Evolutionary conservation across 1,140 invertebrate species (phyloP).

Genomic region (Formica exsecta): DNA sequence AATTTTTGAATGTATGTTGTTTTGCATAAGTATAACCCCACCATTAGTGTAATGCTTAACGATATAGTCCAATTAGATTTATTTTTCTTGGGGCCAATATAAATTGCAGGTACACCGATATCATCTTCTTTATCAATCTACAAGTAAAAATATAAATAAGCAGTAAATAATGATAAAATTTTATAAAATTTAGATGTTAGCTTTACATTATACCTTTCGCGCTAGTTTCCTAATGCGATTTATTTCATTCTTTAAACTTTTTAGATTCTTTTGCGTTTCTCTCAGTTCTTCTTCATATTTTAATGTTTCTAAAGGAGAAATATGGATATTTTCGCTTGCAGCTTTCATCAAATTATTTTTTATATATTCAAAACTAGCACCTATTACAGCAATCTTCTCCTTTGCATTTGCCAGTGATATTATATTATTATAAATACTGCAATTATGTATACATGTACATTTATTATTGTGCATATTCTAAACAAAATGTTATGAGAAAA

Average conservation of each 20-base stretch:
- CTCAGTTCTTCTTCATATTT: slow-evolving; percentile 73
- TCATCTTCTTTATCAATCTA: slow-evolving; percentile 77
- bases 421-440: slow-evolving; percentile 79
- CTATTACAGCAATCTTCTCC: slow-evolving; percentile 79
- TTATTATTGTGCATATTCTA: not conserved
- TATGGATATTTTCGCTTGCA: slow-evolving; percentile 51
- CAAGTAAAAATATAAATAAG: slow-evolving; percentile 23
- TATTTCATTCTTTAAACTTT: slow-evolving; percentile 77
- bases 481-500: not conserved
- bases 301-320: slow-evolving; percentile 62
- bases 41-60: slow-evolving; percentile 73
- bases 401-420: slow-evolving; percentile 74
- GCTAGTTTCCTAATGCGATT: slow-evolving; percentile 68
- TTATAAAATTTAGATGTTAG: slow-evolving; percentile 23
- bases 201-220: slow-evolving; percentile 72
- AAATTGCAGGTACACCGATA: slow-evolving; percentile 75
- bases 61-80: slow-evolving; percentile 76
- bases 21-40: slow-evolving; percentile 78
- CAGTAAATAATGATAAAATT: slow-evolving; percentile 19
- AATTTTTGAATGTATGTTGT: slow-evolving; percentile 69
- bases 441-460: slow-evolving; percentile 24
- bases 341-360: slow-evolving; percentile 71
- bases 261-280: slow-evolving; percentile 72
- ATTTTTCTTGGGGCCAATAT: slow-evolving; percentile 75
- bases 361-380: slow-evolving; percentile 80